Evolutionary conservation across 1,140 invertebrate genomes (phyloP), one percentile per base, ranked within the genome.

Genomic region (Nasonia giraulti): DNA sequence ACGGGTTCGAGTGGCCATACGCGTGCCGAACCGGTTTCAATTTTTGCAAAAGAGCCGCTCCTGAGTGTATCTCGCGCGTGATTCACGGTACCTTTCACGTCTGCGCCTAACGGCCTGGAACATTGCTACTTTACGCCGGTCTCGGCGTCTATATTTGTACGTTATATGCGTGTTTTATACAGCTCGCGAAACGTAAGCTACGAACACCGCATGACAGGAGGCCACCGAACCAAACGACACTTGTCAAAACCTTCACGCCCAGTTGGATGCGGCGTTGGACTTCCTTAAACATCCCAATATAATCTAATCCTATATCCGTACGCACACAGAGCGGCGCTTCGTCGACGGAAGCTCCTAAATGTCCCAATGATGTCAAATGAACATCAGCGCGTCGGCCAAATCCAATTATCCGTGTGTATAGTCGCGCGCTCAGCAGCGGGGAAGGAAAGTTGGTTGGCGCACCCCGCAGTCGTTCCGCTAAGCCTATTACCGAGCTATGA

Each of bases 291-390:
- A 90, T 88, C 88, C 73, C 14, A 76, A 33, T 17, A 33, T 90
- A 90, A 91, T 91, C 88, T 88, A 88, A 90, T 89, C 85, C 83
- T 44, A 44, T 44, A 44, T 44, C 40, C 78, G 86, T 85, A 62
- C 1, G 2, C 6, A 7, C 17, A 62, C 55, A 62, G 0, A 7
- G 12, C 47, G 12, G 0, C 14, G 80, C 87, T 44, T n/a, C 86
- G 80, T 84, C 66, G 71, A 44, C 81, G 74, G 80, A 84, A 80
- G 73, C 80, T 83, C 85, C 86, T 89, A 91, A 91, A 89, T 88
- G 87, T 89, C 88, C 87, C 89, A 90, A 91, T 89, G 87, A 91
- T 91, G 91, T 91, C 89, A 92, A 92, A 91, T 92, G 91, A 92
- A 91, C 91, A 92, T 91, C 91, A 88, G 82, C 87, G 88, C 88